These are phyloP conservation scores for Steinernema scapterisci DNA, from an alignment of 2,888 invertebrate species.

Conservation along the genomic window DNA sequence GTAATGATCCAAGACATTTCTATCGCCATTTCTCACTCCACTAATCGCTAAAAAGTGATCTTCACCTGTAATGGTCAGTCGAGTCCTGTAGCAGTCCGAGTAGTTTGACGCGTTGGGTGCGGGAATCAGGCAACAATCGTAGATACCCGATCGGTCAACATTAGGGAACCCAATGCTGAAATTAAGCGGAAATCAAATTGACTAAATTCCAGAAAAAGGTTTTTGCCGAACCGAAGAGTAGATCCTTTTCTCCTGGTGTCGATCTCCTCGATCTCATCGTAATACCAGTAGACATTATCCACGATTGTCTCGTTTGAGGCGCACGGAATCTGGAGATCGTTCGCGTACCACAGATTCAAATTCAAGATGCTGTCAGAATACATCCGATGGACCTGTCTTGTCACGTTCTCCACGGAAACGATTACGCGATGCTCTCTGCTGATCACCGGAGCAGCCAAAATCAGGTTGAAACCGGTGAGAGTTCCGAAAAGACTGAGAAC, in stretches of 20 bases:
- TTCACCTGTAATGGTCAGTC: neutral
- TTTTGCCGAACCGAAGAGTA: neutral
- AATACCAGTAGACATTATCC: neutral
- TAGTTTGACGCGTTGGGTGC: neutral
- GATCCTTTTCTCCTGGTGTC: no score
- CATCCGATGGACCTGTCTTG: slow-evolving; percentile 2
- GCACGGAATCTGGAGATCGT: neutral
- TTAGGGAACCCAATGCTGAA: neutral
- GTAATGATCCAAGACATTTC: no score
- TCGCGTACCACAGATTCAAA: neutral
- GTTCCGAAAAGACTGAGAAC: neutral
- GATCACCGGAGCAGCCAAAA: no score
- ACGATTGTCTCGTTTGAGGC: neutral
- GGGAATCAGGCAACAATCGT: neutral
- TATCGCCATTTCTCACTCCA: no score
- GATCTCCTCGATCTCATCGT: neutral
- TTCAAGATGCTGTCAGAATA: neutral
- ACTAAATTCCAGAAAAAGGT: neutral
- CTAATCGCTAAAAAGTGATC: neutral
- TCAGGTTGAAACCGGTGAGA: neutral
- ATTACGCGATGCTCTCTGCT: neutral
- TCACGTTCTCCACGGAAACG: neutral
- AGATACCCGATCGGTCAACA: neutral
- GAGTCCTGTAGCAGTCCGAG: neutral
- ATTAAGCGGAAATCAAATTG: neutral